A percentile compares a stretch with the other conserved stretches of the same genome.
Conservation (phyloP, 2,888 invertebrate genomes). For the Lepidocyrtoides sp. region DNA sequence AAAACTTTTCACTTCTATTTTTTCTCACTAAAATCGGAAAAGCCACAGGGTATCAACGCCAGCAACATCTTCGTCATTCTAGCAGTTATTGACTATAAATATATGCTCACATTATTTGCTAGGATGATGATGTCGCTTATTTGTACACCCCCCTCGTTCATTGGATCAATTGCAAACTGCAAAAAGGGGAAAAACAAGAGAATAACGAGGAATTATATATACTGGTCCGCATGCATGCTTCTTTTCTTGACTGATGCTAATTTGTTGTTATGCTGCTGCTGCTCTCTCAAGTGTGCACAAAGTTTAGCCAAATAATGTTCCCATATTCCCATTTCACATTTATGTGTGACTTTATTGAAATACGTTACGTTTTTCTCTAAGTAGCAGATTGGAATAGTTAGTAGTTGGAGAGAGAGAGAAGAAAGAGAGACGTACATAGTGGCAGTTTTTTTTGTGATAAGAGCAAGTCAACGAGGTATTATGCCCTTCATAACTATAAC, state of each 20-base stretch:
- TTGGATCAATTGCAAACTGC: slow-evolving; percentile 50
- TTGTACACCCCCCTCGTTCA: slow-evolving; percentile 42
- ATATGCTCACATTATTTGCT: slow-evolving; percentile 15
- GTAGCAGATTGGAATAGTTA: slow-evolving; percentile 35
- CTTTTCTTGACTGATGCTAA: slow-evolving; percentile 70
- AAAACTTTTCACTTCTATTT: slow-evolving; percentile 9
- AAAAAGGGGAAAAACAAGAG: slow-evolving; percentile 36
- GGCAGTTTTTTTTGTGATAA: slow-evolving; percentile 63
- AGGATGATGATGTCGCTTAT: not conserved
- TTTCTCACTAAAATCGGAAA: not conserved
- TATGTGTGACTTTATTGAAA: slow-evolving; percentile 36
- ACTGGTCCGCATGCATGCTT: slow-evolving; percentile 33
- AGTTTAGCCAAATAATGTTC: slow-evolving; percentile 21
- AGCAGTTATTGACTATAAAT: not conserved
- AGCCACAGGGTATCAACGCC: not conserved
- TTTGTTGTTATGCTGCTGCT: slow-evolving; percentile 50
- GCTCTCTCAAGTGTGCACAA: slow-evolving; percentile 62
- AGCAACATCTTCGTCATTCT: not conserved
- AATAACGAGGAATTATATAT: slow-evolving; percentile 41
- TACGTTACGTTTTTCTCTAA: slow-evolving; percentile 39
- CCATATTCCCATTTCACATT: slow-evolving; percentile 63
- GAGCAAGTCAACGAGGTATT: slow-evolving; percentile 60
- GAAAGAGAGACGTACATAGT: not conserved
- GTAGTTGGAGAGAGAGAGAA: slow-evolving; percentile 4
- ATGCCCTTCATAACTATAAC: slow-evolving; percentile 75